Percentiles rank a stretch among this genome's conserved stretches.
phyloP scores from a whole-genome alignment of 2,888 invertebrate genomes.

The Protophormia terraenovae region DNA sequence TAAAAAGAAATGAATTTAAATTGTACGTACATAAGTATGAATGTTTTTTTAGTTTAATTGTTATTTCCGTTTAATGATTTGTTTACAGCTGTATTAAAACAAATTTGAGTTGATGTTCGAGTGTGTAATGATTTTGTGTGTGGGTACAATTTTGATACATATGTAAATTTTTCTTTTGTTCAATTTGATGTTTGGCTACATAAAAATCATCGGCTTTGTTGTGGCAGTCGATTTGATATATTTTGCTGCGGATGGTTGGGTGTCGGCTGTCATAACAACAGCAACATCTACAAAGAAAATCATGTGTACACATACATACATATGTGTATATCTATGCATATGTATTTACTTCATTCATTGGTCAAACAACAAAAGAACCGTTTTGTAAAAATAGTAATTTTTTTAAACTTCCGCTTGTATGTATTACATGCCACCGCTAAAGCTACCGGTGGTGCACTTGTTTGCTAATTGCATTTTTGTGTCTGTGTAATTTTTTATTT shows the following conservation, averaged over 20 bases:
- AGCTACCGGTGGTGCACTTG: slow-evolving; percentile 6
- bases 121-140: neutral
- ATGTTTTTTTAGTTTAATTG: slow-evolving; percentile 40
- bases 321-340: too few species aligned
- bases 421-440: neutral
- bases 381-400: slow-evolving; percentile 18
- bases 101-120: neutral
- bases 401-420: slow-evolving; percentile 38
- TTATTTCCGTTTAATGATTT: slow-evolving; percentile 53
- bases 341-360: neutral
- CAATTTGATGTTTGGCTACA: slow-evolving; percentile 6
- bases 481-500: neutral
- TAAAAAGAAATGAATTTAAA: too few species aligned
- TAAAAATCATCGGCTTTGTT: neutral
- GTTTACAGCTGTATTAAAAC: slow-evolving; percentile 44
- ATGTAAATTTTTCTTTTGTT: neutral
- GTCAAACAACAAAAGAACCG: slow-evolving; percentile 7
- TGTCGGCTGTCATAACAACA: slow-evolving; percentile 24
- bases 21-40: too few species aligned
- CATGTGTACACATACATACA: neutral
- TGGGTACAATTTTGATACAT: neutral
- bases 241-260: slow-evolving; percentile 3
- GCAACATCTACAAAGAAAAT: neutral
- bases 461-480: neutral
- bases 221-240: neutral